Conservation (phyloP, 92 coral and sea anemone genomes). For the Porites evermanni region DNA sequence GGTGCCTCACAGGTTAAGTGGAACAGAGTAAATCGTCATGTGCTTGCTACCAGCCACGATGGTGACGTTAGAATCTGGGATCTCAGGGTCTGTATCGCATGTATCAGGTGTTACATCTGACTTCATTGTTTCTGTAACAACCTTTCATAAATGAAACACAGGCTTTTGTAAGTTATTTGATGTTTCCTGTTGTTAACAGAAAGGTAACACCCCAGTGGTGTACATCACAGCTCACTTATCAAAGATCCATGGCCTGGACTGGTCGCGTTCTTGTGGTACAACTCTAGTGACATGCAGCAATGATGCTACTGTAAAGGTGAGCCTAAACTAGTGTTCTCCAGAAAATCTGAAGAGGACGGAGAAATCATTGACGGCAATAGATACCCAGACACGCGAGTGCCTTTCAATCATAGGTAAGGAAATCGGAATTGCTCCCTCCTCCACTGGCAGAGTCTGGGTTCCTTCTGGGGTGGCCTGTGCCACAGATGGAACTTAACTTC, state of each 20-base stretch:
- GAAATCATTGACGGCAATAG: no score
- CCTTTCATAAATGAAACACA: no score
- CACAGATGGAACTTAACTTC: no score
- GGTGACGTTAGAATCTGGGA: slow-evolving; percentile 99
- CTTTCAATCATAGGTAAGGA: no score
- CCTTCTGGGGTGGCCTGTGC: no score
- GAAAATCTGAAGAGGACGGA: no score
- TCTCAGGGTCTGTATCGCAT: slow-evolving; percentile 67
- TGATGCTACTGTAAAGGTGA: slow-evolving; percentile 96
- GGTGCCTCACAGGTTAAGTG: slow-evolving; percentile 99
- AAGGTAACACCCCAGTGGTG: slow-evolving; percentile 91
- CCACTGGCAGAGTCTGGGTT: no score
- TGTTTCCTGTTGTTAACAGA: slow-evolving; percentile 52
- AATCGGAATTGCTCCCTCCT: no score
- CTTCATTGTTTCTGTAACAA: not conserved
- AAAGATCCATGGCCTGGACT: slow-evolving; percentile 94
- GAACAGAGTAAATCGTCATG: slow-evolving; percentile 90
- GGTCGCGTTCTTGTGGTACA: slow-evolving; percentile 89
- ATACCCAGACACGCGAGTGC: no score
- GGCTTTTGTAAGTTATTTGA: not conserved
- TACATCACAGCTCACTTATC: slow-evolving; percentile 98
- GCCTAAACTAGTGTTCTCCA: not conserved
- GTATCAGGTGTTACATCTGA: no score
- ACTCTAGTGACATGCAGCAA: slow-evolving; percentile 93
- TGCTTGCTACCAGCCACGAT: slow-evolving; percentile 98